phyloP scores from a whole-genome alignment of 2,797 vertebrate species.

The Anas capensis region DNA sequence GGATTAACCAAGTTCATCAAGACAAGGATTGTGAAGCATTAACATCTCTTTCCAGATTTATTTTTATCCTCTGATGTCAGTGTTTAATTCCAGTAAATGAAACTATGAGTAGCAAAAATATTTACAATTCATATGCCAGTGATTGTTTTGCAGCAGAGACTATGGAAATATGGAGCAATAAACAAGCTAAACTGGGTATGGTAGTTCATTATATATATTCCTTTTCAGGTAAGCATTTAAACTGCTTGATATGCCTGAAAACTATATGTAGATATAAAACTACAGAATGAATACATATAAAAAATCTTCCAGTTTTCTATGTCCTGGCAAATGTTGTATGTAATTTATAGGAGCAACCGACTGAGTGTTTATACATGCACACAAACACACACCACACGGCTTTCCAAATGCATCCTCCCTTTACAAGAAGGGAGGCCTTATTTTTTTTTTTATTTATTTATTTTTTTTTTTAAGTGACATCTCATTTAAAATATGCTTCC shows the following conservation, averaged over 20 bases:
- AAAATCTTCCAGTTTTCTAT: neutral
- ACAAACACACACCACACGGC: neutral
- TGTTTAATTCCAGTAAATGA: constrained; percentile 64
- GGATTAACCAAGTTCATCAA: constrained; percentile 44
- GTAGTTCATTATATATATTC: neutral
- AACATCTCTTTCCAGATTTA: constrained; percentile 49
- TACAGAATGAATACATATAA: neutral
- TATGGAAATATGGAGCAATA: neutral
- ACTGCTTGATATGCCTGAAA: constrained; percentile 30
- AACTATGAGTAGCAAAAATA: constrained; percentile 60
- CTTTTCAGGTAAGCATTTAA: constrained; percentile 14
- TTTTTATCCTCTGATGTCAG: constrained; percentile 32
- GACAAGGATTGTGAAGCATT: constrained; percentile 25
- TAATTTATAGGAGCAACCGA: neutral
- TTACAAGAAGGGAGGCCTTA: constrained; percentile 57
- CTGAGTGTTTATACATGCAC: neutral
- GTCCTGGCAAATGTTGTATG: neutral
- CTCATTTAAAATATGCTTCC: constrained; percentile 66
- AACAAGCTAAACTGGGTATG: neutral
- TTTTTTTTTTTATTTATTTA: constrained; percentile 30
- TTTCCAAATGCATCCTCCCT: neutral
- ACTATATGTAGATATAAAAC: neutral
- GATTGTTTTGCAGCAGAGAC: constrained; percentile 10
- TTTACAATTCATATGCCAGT: constrained; percentile 48
- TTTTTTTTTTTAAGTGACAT: constrained; percentile 36